These are phyloP conservation scores for Amphipoea oculea DNA, from an alignment of 2,888 invertebrate genomes.

Conservation along the genomic window DNA sequence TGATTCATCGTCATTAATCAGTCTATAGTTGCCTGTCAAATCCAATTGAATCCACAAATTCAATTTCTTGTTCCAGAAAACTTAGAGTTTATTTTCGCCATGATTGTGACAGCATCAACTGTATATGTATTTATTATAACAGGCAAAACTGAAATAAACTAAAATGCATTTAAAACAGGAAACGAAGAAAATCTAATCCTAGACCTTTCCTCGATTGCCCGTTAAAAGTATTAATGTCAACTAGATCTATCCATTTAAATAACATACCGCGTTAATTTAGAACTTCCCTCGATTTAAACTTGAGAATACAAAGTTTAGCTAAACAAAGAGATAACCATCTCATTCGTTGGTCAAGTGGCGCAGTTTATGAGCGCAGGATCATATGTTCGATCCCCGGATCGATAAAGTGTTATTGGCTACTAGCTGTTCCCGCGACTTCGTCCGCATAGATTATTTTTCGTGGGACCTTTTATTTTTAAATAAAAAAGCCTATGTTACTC, in stretches of 20 bases:
- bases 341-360: background rate
- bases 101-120: background rate
- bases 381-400: background rate
- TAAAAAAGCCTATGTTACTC: too few species aligned
- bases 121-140: background rate
- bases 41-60: background rate
- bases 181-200: background rate
- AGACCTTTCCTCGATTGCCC: background rate
- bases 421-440: too few species aligned
- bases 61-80: background rate
- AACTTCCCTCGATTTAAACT: background rate
- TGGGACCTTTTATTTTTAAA: too few species aligned
- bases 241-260: background rate
- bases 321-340: background rate
- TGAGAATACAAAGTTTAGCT: too few species aligned
- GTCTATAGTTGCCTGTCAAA: too few species aligned
- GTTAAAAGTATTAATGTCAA: background rate
- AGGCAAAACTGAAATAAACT: background rate
- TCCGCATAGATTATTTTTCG: too few species aligned
- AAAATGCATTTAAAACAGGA: background rate
- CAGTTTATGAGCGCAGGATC: background rate
- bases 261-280: background rate
- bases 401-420: background rate
- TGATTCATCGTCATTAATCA: background rate
- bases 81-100: background rate